phyloP scores from a whole-genome alignment of 2,113 vertebrate genomes.

The Calypte anna region DNA sequence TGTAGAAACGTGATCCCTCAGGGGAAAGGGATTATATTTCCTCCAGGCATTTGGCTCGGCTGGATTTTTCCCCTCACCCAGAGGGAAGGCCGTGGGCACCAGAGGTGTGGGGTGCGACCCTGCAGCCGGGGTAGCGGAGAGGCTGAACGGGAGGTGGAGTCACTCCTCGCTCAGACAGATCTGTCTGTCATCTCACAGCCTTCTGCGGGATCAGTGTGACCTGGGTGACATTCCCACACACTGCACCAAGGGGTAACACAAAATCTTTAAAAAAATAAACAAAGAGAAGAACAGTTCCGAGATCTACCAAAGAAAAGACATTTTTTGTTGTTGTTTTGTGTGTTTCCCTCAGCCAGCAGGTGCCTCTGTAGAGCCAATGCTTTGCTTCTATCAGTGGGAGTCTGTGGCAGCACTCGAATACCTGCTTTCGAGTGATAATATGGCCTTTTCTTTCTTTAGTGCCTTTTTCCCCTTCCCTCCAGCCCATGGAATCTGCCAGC shows the following conservation, averaged over 20 bases:
- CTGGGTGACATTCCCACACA: not conserved
- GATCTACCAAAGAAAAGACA: not conserved
- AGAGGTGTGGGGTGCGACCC: not conserved
- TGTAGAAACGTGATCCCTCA: not conserved
- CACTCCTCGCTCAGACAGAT: not conserved
- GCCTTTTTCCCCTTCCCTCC: not conserved
- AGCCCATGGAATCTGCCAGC: not conserved
- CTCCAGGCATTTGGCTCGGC: not conserved
- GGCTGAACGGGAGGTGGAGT: not conserved
- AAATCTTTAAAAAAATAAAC: not conserved
- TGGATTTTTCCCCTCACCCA: not conserved
- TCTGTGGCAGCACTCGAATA: constrained; percentile 32
- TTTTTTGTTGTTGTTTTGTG: not conserved
- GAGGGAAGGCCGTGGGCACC: not conserved
- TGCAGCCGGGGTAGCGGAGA: fast-evolving
- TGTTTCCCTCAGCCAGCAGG: constrained; percentile 69
- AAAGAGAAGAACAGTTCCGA: not conserved
- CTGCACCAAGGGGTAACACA: not conserved
- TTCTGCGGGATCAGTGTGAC: not conserved
- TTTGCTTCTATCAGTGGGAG: not conserved
- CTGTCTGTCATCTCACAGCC: not conserved
- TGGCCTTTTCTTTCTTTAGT: not conserved
- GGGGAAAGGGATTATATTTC: not conserved
- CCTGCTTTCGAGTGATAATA: constrained; percentile 17
- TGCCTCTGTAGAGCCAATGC: constrained; percentile 66